These are phyloP conservation scores for Dermolepida albohirtum DNA, from an alignment of 2,888 invertebrate genomes.

Conservation along the genomic window DNA sequence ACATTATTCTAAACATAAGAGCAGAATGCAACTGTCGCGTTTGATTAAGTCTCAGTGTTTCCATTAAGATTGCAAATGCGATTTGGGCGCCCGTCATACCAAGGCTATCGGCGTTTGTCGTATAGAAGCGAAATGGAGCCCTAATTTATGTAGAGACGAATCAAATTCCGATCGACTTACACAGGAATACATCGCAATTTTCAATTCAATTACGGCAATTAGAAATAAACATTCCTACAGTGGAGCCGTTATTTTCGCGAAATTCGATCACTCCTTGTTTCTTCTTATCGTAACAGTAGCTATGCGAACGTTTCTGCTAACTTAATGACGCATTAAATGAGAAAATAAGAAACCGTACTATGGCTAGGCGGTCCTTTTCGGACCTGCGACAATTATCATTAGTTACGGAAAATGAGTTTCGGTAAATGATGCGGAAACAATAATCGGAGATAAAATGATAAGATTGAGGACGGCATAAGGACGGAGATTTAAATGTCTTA, in stretches of 20 bases:
- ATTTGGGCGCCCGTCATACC: slow-evolving; percentile 17
- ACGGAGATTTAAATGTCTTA: slow-evolving; percentile 14
- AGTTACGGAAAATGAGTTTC: slow-evolving; percentile 20
- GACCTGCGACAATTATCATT: slow-evolving; percentile 14
- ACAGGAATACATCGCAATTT: slow-evolving; percentile 9
- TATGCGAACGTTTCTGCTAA: slow-evolving; percentile 20
- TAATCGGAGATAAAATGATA: slow-evolving; percentile 11
- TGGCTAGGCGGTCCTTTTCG: slow-evolving; percentile 1
- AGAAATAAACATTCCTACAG: slow-evolving; percentile 22
- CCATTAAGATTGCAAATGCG: slow-evolving; percentile 28
- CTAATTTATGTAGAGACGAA: slow-evolving; percentile 20
- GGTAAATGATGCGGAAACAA: slow-evolving; percentile 27
- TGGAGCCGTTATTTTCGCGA: slow-evolving; percentile 31
- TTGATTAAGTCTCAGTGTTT: slow-evolving; percentile 7
- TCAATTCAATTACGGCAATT: slow-evolving; percentile 31
- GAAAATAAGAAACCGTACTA: slow-evolving; percentile 15
- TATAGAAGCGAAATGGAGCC: background rate
- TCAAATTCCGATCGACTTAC: slow-evolving; percentile 21
- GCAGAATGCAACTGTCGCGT: background rate
- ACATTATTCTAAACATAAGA: too few species aligned
- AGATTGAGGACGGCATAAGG: slow-evolving; percentile 1
- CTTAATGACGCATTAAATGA: slow-evolving; percentile 28
- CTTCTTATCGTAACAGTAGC: slow-evolving; percentile 14
- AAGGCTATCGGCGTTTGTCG: slow-evolving; percentile 12
- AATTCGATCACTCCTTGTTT: slow-evolving; percentile 13